Percentiles rank a stretch among this genome's conserved stretches.
These are phyloP conservation scores for Vannuccia rotundouncinata DNA, from an alignment of 2,888 invertebrate species.

Conservation along the genomic window DNA sequence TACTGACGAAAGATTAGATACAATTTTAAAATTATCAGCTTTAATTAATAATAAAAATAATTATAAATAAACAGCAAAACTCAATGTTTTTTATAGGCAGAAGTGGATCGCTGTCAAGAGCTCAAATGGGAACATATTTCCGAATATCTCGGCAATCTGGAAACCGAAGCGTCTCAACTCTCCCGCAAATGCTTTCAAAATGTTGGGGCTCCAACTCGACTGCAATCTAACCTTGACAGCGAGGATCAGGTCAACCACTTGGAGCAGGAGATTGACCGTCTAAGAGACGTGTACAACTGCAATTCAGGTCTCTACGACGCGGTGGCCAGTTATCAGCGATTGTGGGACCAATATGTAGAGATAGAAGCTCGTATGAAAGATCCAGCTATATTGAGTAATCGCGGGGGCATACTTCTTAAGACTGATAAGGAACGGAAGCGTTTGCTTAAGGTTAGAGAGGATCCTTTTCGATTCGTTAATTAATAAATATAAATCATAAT, in stretches of 20 bases:
- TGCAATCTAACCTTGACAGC: not conserved
- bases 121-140: slow-evolving; percentile 35
- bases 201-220: not conserved
- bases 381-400: slow-evolving; percentile 39
- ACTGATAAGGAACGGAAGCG: slow-evolving; percentile 39
- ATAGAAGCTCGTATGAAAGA: slow-evolving; percentile 40
- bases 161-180: slow-evolving; percentile 8
- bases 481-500: too few relatives aligned
- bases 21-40: too few relatives aligned
- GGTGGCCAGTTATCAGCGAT: slow-evolving; percentile 32
- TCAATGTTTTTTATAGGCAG: too few relatives aligned
- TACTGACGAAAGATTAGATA: too few relatives aligned
- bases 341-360: slow-evolving; percentile 39
- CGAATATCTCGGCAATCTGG: slow-evolving; percentile 25
- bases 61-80: too few relatives aligned
- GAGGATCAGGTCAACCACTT: slow-evolving; percentile 34
- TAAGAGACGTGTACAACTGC: slow-evolving; percentile 35
- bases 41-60: too few relatives aligned
- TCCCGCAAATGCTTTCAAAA: slow-evolving; percentile 20
- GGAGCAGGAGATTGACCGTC: slow-evolving; percentile 37
- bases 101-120: slow-evolving; percentile 39
- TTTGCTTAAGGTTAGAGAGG: slow-evolving; percentile 33
- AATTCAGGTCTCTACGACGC: slow-evolving; percentile 35
- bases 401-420: slow-evolving; percentile 39
- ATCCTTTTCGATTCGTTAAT: too few relatives aligned